These are phyloP conservation scores for Drosophila flavopinicola DNA, from an alignment of 2,888 invertebrate genomes.

Conservation along the genomic window DNA sequence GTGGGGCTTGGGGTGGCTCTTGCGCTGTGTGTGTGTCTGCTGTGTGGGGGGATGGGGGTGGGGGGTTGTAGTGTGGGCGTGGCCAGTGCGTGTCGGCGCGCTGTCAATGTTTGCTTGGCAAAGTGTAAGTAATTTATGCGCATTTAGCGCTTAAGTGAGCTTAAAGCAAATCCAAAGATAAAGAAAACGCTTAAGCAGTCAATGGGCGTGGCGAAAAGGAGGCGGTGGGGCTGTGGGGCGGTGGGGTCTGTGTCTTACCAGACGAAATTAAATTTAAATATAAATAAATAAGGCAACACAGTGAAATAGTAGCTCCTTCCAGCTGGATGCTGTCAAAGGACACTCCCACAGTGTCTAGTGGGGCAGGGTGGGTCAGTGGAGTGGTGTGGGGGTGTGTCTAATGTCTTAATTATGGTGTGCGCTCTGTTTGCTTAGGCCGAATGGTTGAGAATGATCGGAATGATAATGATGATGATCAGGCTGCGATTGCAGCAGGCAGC, in stretches of 20 bases:
- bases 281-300: neutral
- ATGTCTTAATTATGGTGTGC: conserved; percentile 72
- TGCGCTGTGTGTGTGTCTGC: neutral
- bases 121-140: conserved; percentile 80
- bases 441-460: conserved; percentile 14
- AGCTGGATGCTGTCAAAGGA: too few species aligned
- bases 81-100: conserved; percentile 48
- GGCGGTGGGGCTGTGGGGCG: neutral
- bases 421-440: conserved; percentile 56
- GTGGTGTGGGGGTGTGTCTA: conserved; percentile 38
- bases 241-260: conserved; percentile 1
- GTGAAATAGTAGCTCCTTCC: too few species aligned
- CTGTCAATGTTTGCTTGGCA: conserved; percentile 76
- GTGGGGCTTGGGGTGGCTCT: conserved; percentile 2
- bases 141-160: conserved; percentile 78
- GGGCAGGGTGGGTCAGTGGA: too few species aligned
- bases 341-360: too few species aligned
- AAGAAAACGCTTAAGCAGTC: conserved; percentile 63
- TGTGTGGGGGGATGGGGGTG: neutral
- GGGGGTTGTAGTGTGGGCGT: conserved; percentile 20
- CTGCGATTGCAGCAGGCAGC: conserved; percentile 34
- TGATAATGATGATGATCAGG: conserved; percentile 12
- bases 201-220: conserved; percentile 19
- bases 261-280: conserved; percentile 17
- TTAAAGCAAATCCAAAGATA: conserved; percentile 64